Conservation (phyloP, 2,797 vertebrate species). For the Pipistrellus pygmaeus region DNA sequence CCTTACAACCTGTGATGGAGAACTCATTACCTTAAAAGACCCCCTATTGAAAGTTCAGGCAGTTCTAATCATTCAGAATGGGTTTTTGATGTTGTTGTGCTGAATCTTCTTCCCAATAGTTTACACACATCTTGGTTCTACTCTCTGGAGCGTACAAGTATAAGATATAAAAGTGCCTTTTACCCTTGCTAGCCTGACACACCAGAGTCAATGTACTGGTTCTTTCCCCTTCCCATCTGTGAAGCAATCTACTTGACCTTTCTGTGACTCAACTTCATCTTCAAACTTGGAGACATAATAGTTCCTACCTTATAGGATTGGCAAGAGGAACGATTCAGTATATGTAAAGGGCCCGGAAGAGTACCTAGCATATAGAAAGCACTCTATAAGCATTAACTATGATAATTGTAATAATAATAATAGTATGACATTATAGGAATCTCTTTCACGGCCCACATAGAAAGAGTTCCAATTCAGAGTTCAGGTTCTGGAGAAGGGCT, state of each 20-base stretch:
- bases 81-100: neutral
- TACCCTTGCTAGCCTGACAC: neutral
- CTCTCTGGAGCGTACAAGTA: neutral
- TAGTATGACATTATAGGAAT: neutral
- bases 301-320: slow-evolving; percentile 9
- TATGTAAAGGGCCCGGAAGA: slow-evolving; percentile 9
- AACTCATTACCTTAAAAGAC: neutral
- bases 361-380: neutral
- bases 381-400: slow-evolving; percentile 22
- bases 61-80: slow-evolving; percentile 16
- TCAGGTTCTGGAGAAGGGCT: no score
- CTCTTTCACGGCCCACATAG: no score
- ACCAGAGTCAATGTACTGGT: neutral
- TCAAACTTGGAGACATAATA: slow-evolving; percentile 23
- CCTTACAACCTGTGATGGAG: neutral
- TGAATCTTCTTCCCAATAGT: slow-evolving; percentile 8
- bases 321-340: neutral
- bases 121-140: neutral
- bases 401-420: slow-evolving; percentile 23
- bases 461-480: no score
- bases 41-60: slow-evolving; percentile 30
- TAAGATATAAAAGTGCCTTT: slow-evolving; percentile 26
- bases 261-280: slow-evolving; percentile 46
- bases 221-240: slow-evolving; percentile 1
- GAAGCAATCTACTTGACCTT: slow-evolving; percentile 15